Base-by-base conservation (phyloP, 1,140 invertebrate genomes). In the Aphaenogaster ashmeadi region DNA sequence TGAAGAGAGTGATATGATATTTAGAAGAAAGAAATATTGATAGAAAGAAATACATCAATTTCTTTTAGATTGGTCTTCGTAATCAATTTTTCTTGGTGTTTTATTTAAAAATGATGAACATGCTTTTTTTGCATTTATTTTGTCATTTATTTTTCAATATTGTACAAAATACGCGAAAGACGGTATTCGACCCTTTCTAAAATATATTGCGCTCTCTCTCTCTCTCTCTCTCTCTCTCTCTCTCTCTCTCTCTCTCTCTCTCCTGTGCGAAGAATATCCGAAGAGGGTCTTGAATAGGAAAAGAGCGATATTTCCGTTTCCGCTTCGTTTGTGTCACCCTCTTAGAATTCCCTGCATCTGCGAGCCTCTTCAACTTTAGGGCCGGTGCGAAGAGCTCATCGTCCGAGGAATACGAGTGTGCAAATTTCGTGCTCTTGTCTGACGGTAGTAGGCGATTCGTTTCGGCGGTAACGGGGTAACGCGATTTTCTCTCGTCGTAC, bases 361-460 rank as follows among this genome's bases (percentile, higher is more conserved):
- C 69, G 41, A 36, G 54, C 27, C 72, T 74, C 54, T 47, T 7
- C 18, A 41, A 84, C 52, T 83, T 83, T 36, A 54, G 38, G 38
- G 60, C 52, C 62, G 87, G 60, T 74, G 27, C 56, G 36, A 60
- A 88, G 69, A 84, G 44, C 66, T 60, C 67, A 80, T 86, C 60
- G 60, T 21, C 27, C 38, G 13, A 7, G 33, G 27, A 56, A 27
- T 47, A 58, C 71, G 47, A 62, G 78, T 33, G 41, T 50, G 69
- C 52, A 64, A 86, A 80, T 86, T 81, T 83, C 60, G 58, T 60
- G 27, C 8, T 41, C 64, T 74, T 71, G 89, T 90, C 78, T 62
- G 41, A 52, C 89, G 80, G 62, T 80, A 88, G 58, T 41, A 27
- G 71, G 27, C 74, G 90, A 91, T 91, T 90, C 83, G 81, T 90